These are phyloP conservation scores for Orthosia cruda DNA, from an alignment of 2,888 invertebrate genomes.

Conservation along the genomic window DNA sequence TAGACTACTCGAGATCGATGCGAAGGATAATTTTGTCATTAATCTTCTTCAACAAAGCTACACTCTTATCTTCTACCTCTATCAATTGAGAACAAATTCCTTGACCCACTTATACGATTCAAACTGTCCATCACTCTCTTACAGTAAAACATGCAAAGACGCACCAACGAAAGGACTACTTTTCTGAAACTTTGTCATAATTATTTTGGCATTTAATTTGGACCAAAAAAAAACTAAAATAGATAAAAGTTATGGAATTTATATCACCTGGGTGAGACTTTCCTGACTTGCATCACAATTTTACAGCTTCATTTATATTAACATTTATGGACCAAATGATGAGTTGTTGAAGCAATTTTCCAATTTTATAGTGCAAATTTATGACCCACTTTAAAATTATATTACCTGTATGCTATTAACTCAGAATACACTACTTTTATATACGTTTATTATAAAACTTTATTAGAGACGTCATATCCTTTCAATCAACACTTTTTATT, in stretches of 20 bases:
- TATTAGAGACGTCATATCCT: not conserved
- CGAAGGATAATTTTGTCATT: not conserved
- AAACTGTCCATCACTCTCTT: not conserved
- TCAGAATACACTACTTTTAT: conserved; percentile 26
- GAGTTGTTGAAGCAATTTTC: conserved; percentile 1
- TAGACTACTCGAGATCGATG: not conserved
- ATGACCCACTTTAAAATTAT: conserved; percentile 26
- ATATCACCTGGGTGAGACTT: not conserved
- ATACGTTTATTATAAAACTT: conserved; percentile 27
- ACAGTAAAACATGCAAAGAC: not conserved
- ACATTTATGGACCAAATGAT: conserved; percentile 12
- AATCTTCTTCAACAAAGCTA: conserved; percentile 8
- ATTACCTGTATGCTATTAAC: not conserved
- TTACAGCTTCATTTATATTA: conserved; percentile 16
- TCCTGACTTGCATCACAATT: not conserved
- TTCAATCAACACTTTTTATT: conserved; percentile 17
- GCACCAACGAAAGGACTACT: not conserved
- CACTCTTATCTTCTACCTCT: not conserved
- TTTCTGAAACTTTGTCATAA: not conserved
- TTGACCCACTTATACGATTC: not conserved
- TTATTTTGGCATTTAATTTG: not conserved
- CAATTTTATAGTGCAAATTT: conserved; percentile 20
- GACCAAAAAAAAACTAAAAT: not conserved
- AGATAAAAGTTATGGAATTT: not conserved
- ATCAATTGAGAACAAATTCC: not conserved